Evolutionary conservation across 2,797 vertebrate species (phyloP), one percentile per base, ranked within the genome.

Genomic region (Melanotaenia pygmaea): DNA sequence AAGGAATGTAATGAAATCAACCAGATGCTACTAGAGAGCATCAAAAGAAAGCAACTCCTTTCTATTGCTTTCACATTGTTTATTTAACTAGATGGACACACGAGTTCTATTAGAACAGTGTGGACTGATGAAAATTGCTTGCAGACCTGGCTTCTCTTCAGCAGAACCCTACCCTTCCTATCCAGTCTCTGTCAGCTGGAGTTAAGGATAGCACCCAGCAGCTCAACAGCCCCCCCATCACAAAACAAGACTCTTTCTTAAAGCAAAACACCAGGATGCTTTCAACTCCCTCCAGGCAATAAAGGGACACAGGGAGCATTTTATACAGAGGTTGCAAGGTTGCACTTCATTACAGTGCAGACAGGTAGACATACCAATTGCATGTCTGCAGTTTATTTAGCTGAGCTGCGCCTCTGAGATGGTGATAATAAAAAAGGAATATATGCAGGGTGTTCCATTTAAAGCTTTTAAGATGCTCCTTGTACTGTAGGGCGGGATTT

Each of bases 311-410:
- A 79, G 77, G 77, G 68, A 82, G 72, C 85, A 85, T 89, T 91
- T 90, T 89, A 88, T 89, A 77, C 64, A 85, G 74, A 86, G 86
- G 81, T 88, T 83, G 80, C 68, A 89, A 85, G 84, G 86, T 89
- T 90, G 72, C 81, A 86, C 85, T 90, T 90, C 86, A 90, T 92
- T 91, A 91, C 86, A 84, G 83, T 64, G 80, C 67, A 72, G 84
- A 84, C 70, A 87, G 83, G 81, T 83, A 88, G 83, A 82, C 74
- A 78, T 82, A 76, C 67, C 76, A 79, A 38, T 80, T 61, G 81
- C 87, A 76, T 88, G 83, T 86, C 81, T 90, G 72, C 70, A 69
- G 70, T 90, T 85, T 88, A 91, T 92, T 91, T 91, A 89, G 51
- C 70, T 72, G 75, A 70, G 68, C 67, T 74, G 60, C 79, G 71